These are phyloP conservation scores for Chaunax sp. DNA, from an alignment of 2,797 vertebrate species.

Conservation along the genomic window DNA sequence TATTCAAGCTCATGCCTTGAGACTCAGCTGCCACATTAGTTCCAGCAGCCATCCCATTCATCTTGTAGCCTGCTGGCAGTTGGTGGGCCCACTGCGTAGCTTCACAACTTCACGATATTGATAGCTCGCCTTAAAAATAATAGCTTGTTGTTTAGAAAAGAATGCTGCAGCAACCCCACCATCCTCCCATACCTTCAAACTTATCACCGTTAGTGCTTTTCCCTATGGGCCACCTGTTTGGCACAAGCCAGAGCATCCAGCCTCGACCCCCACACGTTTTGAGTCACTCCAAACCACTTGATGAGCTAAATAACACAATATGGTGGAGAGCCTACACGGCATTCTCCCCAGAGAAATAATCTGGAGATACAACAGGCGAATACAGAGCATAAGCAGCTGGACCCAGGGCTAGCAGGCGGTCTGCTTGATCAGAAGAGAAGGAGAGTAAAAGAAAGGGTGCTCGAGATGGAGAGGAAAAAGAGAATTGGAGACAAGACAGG, in stretches of 20 bases:
- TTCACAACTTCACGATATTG: conserved; percentile 62
- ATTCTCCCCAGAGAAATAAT: conserved; percentile 75
- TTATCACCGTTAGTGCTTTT: conserved; percentile 45
- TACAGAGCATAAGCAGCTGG: conserved; percentile 58
- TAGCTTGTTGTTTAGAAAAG: conserved; percentile 44
- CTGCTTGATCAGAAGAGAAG: conserved; percentile 63
- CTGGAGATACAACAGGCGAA: conserved; percentile 59
- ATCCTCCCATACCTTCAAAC: conserved; percentile 32
- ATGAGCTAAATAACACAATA: conserved; percentile 72
- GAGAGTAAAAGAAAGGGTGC: conserved; percentile 44
- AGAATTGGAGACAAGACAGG: conserved; percentile 38
- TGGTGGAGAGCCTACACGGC: conserved; percentile 55
- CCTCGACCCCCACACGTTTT: conserved; percentile 48
- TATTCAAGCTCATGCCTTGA: conserved; percentile 58
- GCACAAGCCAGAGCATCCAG: conserved; percentile 56
- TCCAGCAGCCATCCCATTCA: conserved; percentile 62
- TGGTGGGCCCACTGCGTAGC: conserved; percentile 39
- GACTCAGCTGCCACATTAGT: conserved; percentile 64
- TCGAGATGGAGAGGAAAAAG: conserved; percentile 36
- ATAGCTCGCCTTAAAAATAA: conserved; percentile 53
- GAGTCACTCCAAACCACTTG: conserved; percentile 69
- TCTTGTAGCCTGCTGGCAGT: conserved; percentile 44
- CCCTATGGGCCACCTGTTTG: conserved; percentile 71
- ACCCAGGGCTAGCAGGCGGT: conserved; percentile 60
- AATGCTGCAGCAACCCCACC: conserved; percentile 42